Evolutionary conservation across 2,797 vertebrate species (phyloP), one percentile per base, ranked within the genome.

Genomic region (Pseudochirops corinnae): DNA sequence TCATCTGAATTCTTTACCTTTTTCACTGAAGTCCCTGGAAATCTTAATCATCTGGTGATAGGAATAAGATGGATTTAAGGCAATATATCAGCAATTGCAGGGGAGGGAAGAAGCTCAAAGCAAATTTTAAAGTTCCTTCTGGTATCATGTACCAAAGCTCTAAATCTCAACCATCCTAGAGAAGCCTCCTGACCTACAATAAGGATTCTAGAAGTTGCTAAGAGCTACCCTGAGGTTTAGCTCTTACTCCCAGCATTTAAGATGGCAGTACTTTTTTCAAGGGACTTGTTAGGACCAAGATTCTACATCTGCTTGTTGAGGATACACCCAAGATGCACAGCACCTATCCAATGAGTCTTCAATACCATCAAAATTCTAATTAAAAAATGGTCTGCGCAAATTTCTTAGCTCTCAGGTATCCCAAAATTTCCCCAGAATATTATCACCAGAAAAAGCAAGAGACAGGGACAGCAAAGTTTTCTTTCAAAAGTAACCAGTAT

Each of bases 281-380:
- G 12, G 16, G 92, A 62, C 91, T 95, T 90, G 62, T 92, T 13
- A 91, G 67, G 74, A 90, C 93, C 62, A 91, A 93, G 96, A 93
- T 95, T 94, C 90, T 50, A 12, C 14, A 1, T 60, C n/a, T 93
- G 56, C 95, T 94, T 96, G 90, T 90, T 95, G 31, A 96, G 55
- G 94, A 91, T 93, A 96, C 92, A 58, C 95, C 91, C 62, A 96
- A 97, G 96, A 97, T 55, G 97, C 93, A 94, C 57, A 95, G 24
- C 93, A 95, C 95, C 93, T 94, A 96, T 90, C 87, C 56, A 97
- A 94, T 53, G 87, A 94, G 55, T 91, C 92, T 94, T 52, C 55
- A 91, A 94, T 12, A 96, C 90, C 46, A 90, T 96, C 82, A 90
- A 95, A 95, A 96, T 93, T 96, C 90, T 96, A 92, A 97, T 97